Percentiles rank a stretch among this genome's conserved stretches.
These are phyloP conservation scores for Probosciger aterrimus DNA, from an alignment of 2,113 vertebrate genomes.

Conservation along the genomic window DNA sequence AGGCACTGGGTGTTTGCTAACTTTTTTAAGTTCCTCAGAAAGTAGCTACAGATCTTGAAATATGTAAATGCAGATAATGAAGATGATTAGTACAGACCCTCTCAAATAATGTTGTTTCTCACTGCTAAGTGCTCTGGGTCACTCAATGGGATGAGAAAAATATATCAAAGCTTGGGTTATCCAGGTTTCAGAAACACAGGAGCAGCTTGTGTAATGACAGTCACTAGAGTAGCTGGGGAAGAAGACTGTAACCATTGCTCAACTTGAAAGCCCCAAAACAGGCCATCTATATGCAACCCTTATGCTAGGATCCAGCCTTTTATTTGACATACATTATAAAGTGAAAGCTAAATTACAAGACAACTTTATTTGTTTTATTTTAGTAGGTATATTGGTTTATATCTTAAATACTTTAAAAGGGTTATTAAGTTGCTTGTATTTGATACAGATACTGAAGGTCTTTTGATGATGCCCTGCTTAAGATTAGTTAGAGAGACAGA, in stretches of 20 bases:
- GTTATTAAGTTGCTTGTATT: neutral
- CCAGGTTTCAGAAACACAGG: neutral
- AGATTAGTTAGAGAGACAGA: conserved; percentile 18
- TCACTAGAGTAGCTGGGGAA: neutral
- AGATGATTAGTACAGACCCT: neutral
- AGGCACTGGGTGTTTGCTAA: conserved; percentile 37
- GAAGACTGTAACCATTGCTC: neutral
- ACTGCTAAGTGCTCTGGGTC: neutral
- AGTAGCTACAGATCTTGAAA: conserved; percentile 36
- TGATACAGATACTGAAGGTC: neutral
- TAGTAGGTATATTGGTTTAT: neutral
- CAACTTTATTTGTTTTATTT: neutral
- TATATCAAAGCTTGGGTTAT: neutral
- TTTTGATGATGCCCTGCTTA: neutral
- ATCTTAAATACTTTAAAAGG: conserved; percentile 29
- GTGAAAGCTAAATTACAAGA: neutral
- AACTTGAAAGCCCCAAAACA: neutral
- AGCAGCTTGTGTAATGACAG: neutral
- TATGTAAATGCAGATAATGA: conserved; percentile 40
- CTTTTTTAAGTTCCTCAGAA: conserved; percentile 43
- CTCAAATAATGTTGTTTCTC: neutral
- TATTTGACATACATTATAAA: neutral
- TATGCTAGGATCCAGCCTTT: neutral
- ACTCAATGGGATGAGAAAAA: neutral
- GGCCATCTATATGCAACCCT: neutral